Conservation (phyloP, 2,888 invertebrate species). For the Pterobdella sp. region DNA sequence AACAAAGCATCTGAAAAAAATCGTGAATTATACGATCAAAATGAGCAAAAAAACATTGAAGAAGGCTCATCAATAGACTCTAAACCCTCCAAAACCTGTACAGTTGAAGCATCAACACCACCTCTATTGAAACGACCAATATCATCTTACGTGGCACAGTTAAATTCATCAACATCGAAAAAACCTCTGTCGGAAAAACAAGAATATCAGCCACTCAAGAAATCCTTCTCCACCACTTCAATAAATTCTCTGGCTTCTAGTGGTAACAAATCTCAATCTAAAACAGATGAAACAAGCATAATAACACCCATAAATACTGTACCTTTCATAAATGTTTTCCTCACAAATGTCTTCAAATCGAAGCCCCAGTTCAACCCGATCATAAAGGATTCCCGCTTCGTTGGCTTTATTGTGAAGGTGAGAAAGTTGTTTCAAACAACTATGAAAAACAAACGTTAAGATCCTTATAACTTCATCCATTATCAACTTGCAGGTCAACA, state of each 20-base stretch:
- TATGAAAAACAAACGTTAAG: not conserved
- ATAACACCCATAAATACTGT: not conserved
- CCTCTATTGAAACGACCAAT: not conserved
- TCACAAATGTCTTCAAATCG: not conserved
- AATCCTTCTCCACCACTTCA: not conserved
- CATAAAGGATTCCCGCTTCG: not conserved
- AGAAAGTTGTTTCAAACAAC: not conserved
- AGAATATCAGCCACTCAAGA: too few species aligned
- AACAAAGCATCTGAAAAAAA: too few species aligned
- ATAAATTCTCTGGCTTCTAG: not conserved
- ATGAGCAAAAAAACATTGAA: too few species aligned
- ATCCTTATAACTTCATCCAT: not conserved
- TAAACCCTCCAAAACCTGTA: too few species aligned
- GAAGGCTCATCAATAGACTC: too few species aligned
- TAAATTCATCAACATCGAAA: not conserved
- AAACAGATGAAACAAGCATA: not conserved
- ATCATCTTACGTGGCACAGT: not conserved
- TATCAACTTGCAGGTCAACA: not conserved
- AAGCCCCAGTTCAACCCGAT: constrained; percentile 3
- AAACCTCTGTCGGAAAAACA: too few species aligned
- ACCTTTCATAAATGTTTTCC: not conserved
- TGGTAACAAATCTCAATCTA: too few species aligned
- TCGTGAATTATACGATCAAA: too few species aligned
- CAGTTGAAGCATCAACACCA: too few species aligned
- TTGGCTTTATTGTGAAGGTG: constrained; percentile 6